Conservation (phyloP, 2,797 vertebrate genomes). For the Cossypha caffra region DNA sequence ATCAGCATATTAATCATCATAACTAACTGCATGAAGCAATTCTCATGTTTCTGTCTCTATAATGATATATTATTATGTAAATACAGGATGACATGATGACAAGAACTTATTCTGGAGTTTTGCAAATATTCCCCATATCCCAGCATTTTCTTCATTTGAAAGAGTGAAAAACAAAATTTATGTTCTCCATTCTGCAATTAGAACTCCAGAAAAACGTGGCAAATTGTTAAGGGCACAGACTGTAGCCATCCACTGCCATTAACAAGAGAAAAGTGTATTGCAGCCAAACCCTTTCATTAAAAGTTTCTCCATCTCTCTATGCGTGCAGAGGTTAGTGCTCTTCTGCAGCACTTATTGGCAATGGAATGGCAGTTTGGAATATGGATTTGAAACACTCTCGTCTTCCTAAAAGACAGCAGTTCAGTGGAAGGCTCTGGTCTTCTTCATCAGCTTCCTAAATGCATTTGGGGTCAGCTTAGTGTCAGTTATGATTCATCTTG, state of each 20-base stretch:
- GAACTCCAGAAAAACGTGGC: not conserved
- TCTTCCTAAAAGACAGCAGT: conserved; percentile 23
- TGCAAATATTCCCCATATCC: not conserved
- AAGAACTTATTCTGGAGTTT: not conserved
- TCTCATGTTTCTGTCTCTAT: not conserved
- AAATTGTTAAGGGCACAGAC: not conserved
- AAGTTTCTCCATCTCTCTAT: conserved; percentile 25
- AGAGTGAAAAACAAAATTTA: not conserved
- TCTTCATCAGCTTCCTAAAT: conserved; percentile 56
- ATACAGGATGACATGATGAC: not conserved
- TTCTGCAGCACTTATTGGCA: conserved; percentile 24
- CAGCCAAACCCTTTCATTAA: conserved; percentile 42
- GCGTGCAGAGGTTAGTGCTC: conserved; percentile 24
- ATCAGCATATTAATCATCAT: not conserved
- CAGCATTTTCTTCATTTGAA: not conserved
- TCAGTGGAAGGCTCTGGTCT: not conserved
- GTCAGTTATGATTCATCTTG: conserved; percentile 55
- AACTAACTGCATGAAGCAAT: not conserved
- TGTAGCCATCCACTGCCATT: not conserved
- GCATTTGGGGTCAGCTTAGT: conserved; percentile 31
- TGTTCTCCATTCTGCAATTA: not conserved
- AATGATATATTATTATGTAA: not conserved
- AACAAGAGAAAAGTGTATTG: not conserved
- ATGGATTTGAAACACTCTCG: conserved; percentile 28
- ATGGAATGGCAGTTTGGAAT: conserved; percentile 35